These are phyloP conservation scores for Platycnemis pennipes DNA, from an alignment of 2,888 invertebrate genomes.

Conservation along the genomic window DNA sequence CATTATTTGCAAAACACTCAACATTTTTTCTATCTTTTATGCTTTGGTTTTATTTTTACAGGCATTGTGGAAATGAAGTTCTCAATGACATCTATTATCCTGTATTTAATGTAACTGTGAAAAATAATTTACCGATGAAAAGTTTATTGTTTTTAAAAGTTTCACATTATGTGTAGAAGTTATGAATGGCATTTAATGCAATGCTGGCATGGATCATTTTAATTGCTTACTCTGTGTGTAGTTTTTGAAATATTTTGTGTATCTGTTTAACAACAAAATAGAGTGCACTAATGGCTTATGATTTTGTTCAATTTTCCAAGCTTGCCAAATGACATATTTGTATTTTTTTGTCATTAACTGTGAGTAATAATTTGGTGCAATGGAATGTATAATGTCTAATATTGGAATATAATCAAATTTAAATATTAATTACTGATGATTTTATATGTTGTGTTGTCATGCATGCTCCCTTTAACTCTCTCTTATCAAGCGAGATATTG, in stretches of 20 bases:
- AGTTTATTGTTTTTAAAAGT: not conserved
- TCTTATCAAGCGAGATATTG: not conserved
- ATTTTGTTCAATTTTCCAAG: constrained; percentile 62
- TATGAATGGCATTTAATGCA: not conserved
- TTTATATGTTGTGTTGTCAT: constrained; percentile 26
- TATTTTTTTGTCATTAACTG: not conserved
- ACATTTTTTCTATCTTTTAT: constrained; percentile 14
- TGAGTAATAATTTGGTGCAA: not conserved
- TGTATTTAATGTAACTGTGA: constrained; percentile 37
- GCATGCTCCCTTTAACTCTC: not conserved
- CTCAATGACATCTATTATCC: not conserved
- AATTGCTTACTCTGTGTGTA: not conserved
- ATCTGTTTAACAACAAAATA: not conserved
- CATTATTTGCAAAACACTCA: too few relatives aligned
- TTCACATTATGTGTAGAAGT: not conserved
- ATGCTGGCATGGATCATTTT: not conserved
- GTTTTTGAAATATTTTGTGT: constrained; percentile 14
- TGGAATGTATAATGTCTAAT: not conserved
- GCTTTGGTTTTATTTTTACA: constrained; percentile 36
- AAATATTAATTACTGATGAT: not conserved
- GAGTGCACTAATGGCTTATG: not conserved
- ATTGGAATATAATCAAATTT: not conserved
- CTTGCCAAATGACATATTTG: constrained; percentile 45
- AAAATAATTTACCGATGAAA: not conserved
- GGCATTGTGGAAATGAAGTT: constrained; percentile 35